Conservation (phyloP, 2,113 vertebrate genomes). For the Hemiscyllium ocellatum region DNA sequence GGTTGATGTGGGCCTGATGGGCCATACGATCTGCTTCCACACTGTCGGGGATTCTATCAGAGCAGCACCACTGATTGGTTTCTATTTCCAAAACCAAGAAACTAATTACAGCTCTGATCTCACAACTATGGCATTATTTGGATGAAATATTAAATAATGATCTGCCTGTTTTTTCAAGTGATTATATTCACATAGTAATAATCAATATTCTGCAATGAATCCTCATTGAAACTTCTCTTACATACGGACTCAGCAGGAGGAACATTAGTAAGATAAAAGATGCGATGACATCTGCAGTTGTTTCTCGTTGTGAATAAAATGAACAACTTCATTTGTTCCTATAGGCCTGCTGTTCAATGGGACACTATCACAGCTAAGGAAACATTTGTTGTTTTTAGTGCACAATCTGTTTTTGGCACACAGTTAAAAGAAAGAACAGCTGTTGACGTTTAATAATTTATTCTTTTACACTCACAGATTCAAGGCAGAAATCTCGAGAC, state of each 20-base stretch:
- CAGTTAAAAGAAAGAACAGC: background rate
- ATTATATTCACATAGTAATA: background rate
- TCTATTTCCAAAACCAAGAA: no score
- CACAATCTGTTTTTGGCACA: background rate
- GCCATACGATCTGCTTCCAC: no score
- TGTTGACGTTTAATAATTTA: conserved; percentile 11
- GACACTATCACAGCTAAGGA: background rate
- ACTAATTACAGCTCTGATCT: background rate
- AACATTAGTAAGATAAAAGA: background rate
- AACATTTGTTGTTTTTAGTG: conserved; percentile 3
- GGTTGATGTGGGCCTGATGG: no score
- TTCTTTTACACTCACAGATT: background rate
- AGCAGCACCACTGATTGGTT: background rate
- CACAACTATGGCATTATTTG: background rate
- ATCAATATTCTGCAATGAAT: background rate
- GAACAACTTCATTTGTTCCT: background rate
- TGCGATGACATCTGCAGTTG: background rate
- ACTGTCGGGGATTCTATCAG: no score
- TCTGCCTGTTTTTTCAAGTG: background rate
- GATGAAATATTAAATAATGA: background rate
- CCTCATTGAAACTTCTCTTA: background rate
- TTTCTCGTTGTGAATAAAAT: background rate
- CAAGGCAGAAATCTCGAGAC: background rate
- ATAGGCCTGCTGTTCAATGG: background rate
- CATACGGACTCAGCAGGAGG: background rate